Percentiles rank a stretch among this genome's conserved stretches.
These are phyloP conservation scores for Gallinago solitaria DNA, from an alignment of 2,797 vertebrate genomes.

Conservation along the genomic window DNA sequence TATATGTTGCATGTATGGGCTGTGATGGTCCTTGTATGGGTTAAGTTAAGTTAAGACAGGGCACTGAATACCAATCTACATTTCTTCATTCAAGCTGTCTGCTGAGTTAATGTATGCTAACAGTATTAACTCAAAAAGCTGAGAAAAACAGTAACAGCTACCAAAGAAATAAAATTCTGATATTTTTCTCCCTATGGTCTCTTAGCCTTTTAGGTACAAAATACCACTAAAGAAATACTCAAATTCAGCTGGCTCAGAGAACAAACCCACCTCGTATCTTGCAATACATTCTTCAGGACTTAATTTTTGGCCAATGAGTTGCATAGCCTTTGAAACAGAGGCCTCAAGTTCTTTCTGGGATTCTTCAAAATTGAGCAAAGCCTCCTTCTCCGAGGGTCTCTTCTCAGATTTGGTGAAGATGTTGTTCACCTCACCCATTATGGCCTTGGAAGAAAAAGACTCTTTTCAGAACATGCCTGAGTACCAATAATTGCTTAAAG, in stretches of 20 bases:
- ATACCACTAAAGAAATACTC: neutral
- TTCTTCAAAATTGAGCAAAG: constrained; percentile 84
- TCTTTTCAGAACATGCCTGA: neutral
- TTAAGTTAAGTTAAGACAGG: neutral
- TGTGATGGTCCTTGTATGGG: neutral
- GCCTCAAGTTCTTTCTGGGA: constrained; percentile 87
- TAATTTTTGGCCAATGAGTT: constrained; percentile 79
- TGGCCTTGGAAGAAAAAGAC: constrained; percentile 55
- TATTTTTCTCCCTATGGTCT: neutral
- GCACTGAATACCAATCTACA: neutral
- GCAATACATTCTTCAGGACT: constrained; percentile 71
- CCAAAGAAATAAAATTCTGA: neutral
- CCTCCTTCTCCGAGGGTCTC: constrained; percentile 72
- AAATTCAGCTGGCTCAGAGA: neutral
- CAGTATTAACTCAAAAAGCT: neutral
- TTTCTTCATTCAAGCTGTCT: neutral
- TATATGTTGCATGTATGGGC: neutral
- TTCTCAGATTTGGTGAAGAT: constrained; percentile 14
- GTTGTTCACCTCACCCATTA: constrained; percentile 14
- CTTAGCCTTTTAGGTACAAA: neutral
- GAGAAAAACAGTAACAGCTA: neutral
- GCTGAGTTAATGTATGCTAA: neutral
- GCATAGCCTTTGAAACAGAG: constrained; percentile 83
- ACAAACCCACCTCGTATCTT: constrained; percentile 83
- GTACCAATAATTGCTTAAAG: neutral